Evolutionary conservation across 2,797 vertebrate genomes (phyloP), one percentile per base, ranked within the genome.

Genomic region (Ciconia nigra): DNA sequence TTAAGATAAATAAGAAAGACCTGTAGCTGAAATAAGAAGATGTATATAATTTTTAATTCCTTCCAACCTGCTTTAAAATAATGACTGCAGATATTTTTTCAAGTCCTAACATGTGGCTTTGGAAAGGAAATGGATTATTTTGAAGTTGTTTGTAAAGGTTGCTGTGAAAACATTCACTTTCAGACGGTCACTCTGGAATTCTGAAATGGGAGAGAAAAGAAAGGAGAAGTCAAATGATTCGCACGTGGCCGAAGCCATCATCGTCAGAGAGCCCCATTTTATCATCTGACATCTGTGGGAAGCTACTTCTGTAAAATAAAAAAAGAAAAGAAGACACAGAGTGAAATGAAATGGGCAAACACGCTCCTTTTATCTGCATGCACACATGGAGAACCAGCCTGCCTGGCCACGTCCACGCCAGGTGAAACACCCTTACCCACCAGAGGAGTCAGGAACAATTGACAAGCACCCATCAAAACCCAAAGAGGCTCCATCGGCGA

Each of bases 381-480:
- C 9, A 21, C n/a, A 28, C 16, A 19, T 3, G 8, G 31, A 22
- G 21, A 39, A 15, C 16, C 29, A 57, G 39, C 22, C 59, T 9
- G 1, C 33, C 37, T 39, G 72, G 52, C 39, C 37, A 15, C 2
- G 4, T 29, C n/a, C 46, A 6, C 8, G 12, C 54, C 22, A 26
- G 47, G 35, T 14, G 5, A 44, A 78, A 62, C 49, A 49, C 59
- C 28, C 24, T 37, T 26, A 22, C 8, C 88, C 17, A 21, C 62
- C n/a, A 29, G 41, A 51, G 62, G 58, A 89, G 66, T 47, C 88
- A 66, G 52, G 70, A 79, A 21, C 24, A n/a, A 42, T 39, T 94
- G 97, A 95, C 97, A 96, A 59, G 86, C 7, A 22, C 89, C 90
- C 93, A 28, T 95, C 91, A 97, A 66, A 76, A 69, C 13, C 24